A percentile compares a stretch with the other conserved stretches of the same genome.
Evolutionary conservation across 2,888 invertebrate genomes (phyloP).

Genomic region (Macropis europaea): DNA sequence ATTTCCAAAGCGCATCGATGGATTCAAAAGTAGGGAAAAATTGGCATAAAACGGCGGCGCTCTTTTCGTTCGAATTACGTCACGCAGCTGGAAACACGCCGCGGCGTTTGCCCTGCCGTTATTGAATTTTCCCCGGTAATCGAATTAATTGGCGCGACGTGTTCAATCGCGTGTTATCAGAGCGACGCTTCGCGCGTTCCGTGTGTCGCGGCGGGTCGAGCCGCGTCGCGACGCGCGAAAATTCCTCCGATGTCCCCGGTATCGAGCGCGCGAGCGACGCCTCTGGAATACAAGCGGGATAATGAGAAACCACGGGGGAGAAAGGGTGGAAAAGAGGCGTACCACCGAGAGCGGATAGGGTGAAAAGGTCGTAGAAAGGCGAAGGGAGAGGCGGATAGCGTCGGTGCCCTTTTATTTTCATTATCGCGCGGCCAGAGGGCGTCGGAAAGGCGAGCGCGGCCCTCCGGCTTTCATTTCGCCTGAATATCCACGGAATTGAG

Average conservation of each 20-base stretch:
- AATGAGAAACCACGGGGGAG: conserved; percentile 22
- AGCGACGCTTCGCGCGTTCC: no score
- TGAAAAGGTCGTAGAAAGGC: conserved; percentile 6
- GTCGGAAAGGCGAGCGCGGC: not conserved
- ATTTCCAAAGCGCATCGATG: no score
- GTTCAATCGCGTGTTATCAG: not conserved
- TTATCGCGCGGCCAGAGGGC: conserved; percentile 34
- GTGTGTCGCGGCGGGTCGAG: not conserved
- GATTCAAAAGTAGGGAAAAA: no score
- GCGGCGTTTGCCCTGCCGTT: no score
- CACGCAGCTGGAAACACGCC: no score
- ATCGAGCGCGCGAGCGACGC: not conserved
- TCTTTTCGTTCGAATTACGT: no score
- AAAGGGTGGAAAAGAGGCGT: not conserved
- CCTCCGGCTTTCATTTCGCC: not conserved
- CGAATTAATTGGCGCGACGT: conserved; percentile 30
- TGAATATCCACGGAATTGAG: not conserved
- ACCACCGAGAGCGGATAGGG: conserved; percentile 4
- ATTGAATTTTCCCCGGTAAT: conserved; percentile 3
- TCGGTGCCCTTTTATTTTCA: conserved; percentile 53
- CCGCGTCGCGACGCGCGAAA: not conserved
- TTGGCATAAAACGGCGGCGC: no score
- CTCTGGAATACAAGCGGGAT: conserved; percentile 19
- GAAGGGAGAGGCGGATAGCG: not conserved
- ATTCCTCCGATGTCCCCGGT: not conserved